Evolutionary conservation across 2,113 vertebrate genomes (phyloP), one percentile per base, ranked within the genome.

Genomic region (Ovis canadensis): DNA sequence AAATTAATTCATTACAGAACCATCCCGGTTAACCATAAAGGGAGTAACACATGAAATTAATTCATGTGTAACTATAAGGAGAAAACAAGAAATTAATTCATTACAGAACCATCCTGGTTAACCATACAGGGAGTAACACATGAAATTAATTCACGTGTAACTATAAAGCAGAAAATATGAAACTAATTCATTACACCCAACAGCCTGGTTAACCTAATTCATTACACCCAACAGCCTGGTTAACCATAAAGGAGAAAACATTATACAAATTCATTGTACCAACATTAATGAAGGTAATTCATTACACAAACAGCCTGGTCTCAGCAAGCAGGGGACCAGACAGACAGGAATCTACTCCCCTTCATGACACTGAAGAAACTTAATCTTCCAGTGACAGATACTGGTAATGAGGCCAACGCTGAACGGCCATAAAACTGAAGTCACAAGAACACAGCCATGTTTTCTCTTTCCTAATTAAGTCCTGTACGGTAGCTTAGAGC

Each of bases 371-470:
- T 6, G 11, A 23, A 57, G 11, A 40, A 25, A 45, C 10, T 13
- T 7, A 43, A 33, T n/a, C 15, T n/a, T 59, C 33, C 11, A 2
- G 12, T n/a, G 16, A 77, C n/a, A 23, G 15, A 62, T 21, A 25
- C 33, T 33, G 1, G 10, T 19, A 11, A 40, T 8, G 23, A 62
- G 78, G 85, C 12, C n/a, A 43, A 25, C 12, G 6, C 7, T 9
- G 31, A 25, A 36, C 16, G 7, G 33, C 16, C 21, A 45, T 15
- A 3, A 29, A 16, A 59, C 7, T 21, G 50, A 60, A 40, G 10
- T 25, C 1, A 12, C 2, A 48, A 16, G 12, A 5, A 16, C 1
- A 8, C 6, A 31, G 1, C 5, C 9, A 78, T 13, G 3, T 40
- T 43, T 43, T 45, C 17, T 43, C 12, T 8, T 25, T 84, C n/a